Percentiles rank a stretch among this genome's conserved stretches.
phyloP scores from a whole-genome alignment of 2,113 vertebrate species.

The Mormyrus lacerda region DNA sequence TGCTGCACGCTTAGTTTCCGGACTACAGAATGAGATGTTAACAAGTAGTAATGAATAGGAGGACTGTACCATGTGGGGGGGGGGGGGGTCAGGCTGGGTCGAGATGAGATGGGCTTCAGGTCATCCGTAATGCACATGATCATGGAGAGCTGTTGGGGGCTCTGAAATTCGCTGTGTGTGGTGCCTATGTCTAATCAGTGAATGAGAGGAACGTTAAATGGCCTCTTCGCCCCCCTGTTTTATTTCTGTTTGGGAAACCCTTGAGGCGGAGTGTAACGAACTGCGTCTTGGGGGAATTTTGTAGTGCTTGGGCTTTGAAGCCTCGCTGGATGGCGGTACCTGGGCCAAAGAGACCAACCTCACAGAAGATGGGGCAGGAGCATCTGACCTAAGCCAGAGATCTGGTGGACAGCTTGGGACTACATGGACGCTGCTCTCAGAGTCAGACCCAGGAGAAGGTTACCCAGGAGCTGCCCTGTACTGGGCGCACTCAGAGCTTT shows the following conservation, averaged over 20 bases:
- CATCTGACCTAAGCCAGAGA: neutral
- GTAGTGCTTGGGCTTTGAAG: neutral
- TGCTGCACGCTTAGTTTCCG: constrained; percentile 49
- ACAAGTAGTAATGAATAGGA: constrained; percentile 55
- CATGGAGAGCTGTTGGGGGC: neutral
- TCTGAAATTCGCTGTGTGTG: neutral
- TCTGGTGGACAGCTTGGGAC: neutral
- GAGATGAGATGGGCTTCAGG: constrained; percentile 4
- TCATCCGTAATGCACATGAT: neutral
- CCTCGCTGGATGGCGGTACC: neutral
- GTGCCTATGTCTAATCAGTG: neutral
- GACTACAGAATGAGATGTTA: constrained; percentile 50
- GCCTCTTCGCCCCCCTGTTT: neutral
- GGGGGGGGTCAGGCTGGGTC: constrained; percentile 20
- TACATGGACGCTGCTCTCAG: neutral
- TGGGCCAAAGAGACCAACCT: neutral
- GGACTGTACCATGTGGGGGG: constrained; percentile 54
- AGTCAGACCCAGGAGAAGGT: neutral
- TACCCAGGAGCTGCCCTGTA: neutral
- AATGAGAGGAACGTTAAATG: neutral
- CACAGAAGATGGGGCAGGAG: neutral
- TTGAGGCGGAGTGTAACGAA: neutral
- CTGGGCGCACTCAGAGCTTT: neutral
- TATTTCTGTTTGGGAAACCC: neutral
- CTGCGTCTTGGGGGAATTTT: neutral